phyloP scores from a whole-genome alignment of 2,888 invertebrate genomes.

The Ectemnius lituratus region DNA sequence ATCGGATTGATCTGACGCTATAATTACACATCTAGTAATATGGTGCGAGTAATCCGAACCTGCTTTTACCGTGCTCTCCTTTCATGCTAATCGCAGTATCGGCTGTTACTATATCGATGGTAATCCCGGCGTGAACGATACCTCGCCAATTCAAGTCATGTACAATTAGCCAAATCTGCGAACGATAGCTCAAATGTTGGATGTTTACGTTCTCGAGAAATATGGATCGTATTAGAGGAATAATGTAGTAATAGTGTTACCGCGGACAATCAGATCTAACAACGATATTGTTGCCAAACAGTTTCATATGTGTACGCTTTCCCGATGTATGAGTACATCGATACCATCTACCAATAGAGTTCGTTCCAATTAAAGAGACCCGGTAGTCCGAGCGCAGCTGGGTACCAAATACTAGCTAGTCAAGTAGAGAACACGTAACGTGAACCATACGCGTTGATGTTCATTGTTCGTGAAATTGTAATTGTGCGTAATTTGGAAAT shows the following conservation, averaged over 20 bases:
- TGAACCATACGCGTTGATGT: too few relatives aligned
- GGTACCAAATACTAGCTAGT: too few relatives aligned
- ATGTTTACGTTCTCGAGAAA: neutral
- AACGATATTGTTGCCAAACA: neutral
- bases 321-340: neutral
- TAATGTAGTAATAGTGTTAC: slow-evolving; percentile 3
- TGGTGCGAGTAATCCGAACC: neutral
- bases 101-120: neutral
- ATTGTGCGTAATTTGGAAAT: too few relatives aligned
- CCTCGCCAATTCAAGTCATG: neutral
- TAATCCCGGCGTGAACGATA: too few relatives aligned
- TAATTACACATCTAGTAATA: neutral
- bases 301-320: neutral
- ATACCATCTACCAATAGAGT: neutral
- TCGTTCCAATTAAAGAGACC: neutral
- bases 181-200: neutral
- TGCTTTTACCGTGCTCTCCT: slow-evolving; percentile 1
- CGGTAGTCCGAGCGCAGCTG: neutral
- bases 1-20: neutral
- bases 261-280: neutral
- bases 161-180: neutral
- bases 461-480: too few relatives aligned
- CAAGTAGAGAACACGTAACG: too few relatives aligned
- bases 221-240: neutral
- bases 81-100: neutral